Percentiles rank a stretch among this genome's conserved stretches.
These are phyloP conservation scores for Gavialis gangeticus DNA, from an alignment of 2,113 vertebrate genomes.

Conservation along the genomic window DNA sequence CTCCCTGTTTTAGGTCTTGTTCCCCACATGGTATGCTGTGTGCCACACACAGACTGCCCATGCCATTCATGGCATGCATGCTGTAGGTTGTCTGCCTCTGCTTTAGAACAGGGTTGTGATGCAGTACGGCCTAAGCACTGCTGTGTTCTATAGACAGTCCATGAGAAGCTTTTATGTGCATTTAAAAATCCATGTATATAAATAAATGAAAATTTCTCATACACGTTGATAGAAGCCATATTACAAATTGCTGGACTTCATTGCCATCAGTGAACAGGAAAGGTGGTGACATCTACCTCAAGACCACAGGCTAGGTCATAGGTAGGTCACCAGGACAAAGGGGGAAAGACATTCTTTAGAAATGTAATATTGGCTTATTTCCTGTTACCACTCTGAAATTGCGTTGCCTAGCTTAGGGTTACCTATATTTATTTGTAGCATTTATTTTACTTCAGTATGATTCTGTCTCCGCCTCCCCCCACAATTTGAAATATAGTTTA, in stretches of 20 bases:
- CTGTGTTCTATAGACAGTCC: not conserved
- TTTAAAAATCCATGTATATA: not conserved
- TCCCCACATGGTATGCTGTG: too few relatives aligned
- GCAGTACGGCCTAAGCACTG: too few relatives aligned
- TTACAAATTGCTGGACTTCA: not conserved
- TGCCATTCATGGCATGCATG: too few relatives aligned
- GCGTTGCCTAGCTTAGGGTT: not conserved
- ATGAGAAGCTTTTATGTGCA: not conserved
- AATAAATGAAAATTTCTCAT: rapidly evolving
- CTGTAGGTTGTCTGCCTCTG: too few relatives aligned
- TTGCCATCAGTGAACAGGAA: not conserved
- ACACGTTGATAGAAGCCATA: not conserved
- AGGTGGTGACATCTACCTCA: not conserved
- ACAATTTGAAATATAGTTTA: too few relatives aligned
- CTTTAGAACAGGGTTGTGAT: too few relatives aligned
- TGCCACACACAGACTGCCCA: too few relatives aligned
- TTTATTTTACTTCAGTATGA: too few relatives aligned
- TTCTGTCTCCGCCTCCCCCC: too few relatives aligned
- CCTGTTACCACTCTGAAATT: not conserved
- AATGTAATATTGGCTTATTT: not conserved
- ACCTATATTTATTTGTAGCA: not conserved
- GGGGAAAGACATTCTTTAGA: not conserved
- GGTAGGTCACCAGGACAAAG: not conserved
- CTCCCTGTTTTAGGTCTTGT: too few relatives aligned
- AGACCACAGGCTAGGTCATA: not conserved